Base-by-base conservation (phyloP, 2,888 invertebrate species). In the Ariolimax columbianus region DNA sequence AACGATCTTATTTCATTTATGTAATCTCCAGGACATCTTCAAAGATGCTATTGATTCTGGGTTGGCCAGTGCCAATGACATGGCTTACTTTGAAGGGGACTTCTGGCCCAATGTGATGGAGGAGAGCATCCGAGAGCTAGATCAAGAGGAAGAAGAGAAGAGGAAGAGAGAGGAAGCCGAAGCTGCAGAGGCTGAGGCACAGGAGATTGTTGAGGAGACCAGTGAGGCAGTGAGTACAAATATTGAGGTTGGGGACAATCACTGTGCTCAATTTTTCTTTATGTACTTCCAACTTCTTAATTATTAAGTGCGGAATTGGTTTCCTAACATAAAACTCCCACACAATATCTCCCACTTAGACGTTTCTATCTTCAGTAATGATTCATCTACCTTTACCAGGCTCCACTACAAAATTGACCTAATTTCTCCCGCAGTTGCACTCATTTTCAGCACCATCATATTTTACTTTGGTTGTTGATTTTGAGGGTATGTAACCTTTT, bases 41-140 rank as follows among this genome's bases (percentile, higher is more conserved):
- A 99, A 98, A 95, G 99, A 99, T 96, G 99, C 99, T 36, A 97
- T 98, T 96, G 99, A 99, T 95, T 99, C 99, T 94, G 98, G 97
- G 94, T 95, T 99, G 91, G 96, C 96, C 89, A 91, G 91, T 88
- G 93, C 94, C 30, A 90, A 92, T 23, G 93, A 94, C 86, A 90
- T 94, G 89, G 94, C 94, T n/a, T 94, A 94, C 90, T 94, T 94
- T 89, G 94, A 94, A 89, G 94, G 99, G 63, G 99, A 99, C 95
- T 99, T 99, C 95, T 99, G 99, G 99, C 99, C 99, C 36, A 99
- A 99, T 94, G 99, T 99, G 78, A 95, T 99, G 47, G 99, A 99
- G 95, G 99, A 99, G 94, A 98, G 98, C 93, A 99, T 99, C 91
- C 98, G 99, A 94, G 99, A 99, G 95, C 95, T 99, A 89, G 99